Conservation (phyloP, 2,113 vertebrate species). For the Elgaria multicarinata region DNA sequence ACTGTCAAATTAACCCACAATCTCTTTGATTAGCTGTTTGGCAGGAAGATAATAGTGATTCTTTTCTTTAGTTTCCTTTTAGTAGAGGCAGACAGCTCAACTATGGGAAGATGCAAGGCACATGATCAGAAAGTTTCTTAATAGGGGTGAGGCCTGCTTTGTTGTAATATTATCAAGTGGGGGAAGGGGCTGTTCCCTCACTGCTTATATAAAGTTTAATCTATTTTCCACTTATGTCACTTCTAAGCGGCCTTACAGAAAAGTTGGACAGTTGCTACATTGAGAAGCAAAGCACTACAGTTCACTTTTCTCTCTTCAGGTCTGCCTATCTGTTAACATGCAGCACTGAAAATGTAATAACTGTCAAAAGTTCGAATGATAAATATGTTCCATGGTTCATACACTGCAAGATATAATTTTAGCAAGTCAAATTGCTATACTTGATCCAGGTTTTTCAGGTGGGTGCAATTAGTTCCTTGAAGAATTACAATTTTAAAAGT, state of each 20-base stretch:
- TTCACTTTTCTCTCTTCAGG: neutral
- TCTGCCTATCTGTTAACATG: neutral
- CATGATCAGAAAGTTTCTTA: neutral
- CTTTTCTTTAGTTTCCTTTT: neutral
- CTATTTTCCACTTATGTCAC: neutral
- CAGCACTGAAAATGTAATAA: slow-evolving; percentile 9
- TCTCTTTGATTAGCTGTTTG: neutral
- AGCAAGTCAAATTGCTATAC: slow-evolving; percentile 63
- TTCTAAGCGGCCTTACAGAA: neutral
- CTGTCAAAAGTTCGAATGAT: neutral
- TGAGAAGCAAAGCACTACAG: neutral
- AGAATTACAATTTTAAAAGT: slow-evolving; percentile 67
- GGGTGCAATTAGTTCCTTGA: slow-evolving; percentile 59
- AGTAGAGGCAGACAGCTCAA: neutral
- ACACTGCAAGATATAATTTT: slow-evolving; percentile 39
- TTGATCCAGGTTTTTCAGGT: slow-evolving; percentile 59
- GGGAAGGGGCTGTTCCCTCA: no score
- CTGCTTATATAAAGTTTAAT: neutral
- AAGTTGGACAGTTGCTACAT: neutral
- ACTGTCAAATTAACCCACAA: neutral
- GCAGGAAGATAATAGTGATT: neutral
- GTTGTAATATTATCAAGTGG: neutral
- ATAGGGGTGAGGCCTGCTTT: neutral
- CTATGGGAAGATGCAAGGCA: neutral
- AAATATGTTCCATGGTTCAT: neutral